Conservation (phyloP, 2,113 vertebrate species). For the Gnathonemus echidnorhynchus region DNA sequence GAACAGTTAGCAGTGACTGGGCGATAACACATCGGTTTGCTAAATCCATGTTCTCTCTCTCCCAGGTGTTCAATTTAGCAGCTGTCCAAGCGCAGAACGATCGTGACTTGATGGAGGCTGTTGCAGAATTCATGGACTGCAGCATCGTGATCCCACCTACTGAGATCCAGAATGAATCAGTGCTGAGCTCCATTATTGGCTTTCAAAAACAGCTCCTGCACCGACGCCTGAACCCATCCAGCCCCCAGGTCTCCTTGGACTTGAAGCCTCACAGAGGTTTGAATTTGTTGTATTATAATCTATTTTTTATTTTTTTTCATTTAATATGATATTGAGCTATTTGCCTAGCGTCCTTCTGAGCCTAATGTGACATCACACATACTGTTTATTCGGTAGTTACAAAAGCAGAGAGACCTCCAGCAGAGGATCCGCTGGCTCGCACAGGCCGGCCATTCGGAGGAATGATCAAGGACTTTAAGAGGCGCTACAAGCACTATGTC, state of each 20-base stretch:
- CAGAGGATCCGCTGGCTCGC: conserved; percentile 72
- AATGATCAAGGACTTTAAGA: conserved; percentile 71
- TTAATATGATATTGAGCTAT: not conserved
- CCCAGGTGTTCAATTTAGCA: conserved; percentile 75
- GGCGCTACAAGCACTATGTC: conserved; percentile 79
- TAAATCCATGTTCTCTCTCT: conserved; percentile 33
- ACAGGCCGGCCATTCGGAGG: conserved; percentile 79
- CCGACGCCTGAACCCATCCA: conserved; percentile 51
- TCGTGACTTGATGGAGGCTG: conserved; percentile 56
- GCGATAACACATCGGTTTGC: not conserved
- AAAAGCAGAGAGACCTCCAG: conserved; percentile 22
- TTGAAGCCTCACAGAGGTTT: conserved; percentile 40
- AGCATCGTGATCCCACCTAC: conserved; percentile 82
- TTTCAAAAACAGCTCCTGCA: conserved; percentile 79
- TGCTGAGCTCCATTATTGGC: conserved; percentile 65
- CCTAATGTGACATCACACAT: not conserved
- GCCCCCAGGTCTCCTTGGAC: conserved; percentile 29
- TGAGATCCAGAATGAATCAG: conserved; percentile 62
- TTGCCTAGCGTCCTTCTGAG: not conserved
- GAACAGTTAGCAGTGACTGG: not conserved
- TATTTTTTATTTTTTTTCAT: not conserved
- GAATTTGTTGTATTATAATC: not conserved
- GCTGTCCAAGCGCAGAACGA: conserved; percentile 62
- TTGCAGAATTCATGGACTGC: conserved; percentile 76
- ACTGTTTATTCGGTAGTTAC: conserved; percentile 35